phyloP scores from a whole-genome alignment of 2,113 vertebrate genomes.

The Tor tambroides region DNA sequence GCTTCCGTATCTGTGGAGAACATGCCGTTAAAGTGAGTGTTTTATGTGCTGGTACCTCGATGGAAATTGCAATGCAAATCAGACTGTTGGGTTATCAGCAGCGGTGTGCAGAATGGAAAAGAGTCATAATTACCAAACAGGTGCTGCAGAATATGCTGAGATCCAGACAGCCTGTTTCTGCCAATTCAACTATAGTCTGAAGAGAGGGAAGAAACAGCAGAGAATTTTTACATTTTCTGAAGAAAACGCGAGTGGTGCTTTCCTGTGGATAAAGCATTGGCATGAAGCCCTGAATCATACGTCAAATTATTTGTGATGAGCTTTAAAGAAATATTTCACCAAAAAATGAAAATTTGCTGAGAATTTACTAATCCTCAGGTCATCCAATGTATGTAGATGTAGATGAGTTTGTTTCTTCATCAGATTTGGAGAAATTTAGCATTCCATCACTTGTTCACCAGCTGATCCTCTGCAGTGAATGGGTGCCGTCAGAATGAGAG shows the following conservation, averaged over 20 bases:
- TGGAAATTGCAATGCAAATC: slow-evolving; percentile 30
- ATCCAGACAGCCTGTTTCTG: slow-evolving; percentile 96
- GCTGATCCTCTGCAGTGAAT: too few relatives aligned
- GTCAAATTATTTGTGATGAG: too few relatives aligned
- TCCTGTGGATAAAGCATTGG: neutral
- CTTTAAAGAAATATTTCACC: too few relatives aligned
- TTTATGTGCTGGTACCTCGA: neutral
- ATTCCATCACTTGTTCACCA: too few relatives aligned
- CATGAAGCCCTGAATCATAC: neutral
- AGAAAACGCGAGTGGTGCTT: neutral
- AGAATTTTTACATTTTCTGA: neutral
- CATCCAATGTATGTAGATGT: too few relatives aligned
- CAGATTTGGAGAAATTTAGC: too few relatives aligned
- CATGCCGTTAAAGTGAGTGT: neutral
- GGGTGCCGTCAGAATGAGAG: too few relatives aligned
- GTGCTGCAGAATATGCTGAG: slow-evolving; percentile 99
- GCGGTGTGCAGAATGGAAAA: slow-evolving; percentile 19
- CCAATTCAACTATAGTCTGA: slow-evolving; percentile 98
- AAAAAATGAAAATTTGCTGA: too few relatives aligned
- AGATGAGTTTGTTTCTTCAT: too few relatives aligned
- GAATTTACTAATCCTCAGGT: too few relatives aligned
- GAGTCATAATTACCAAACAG: slow-evolving; percentile 87
- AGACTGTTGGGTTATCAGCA: neutral
- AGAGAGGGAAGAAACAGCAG: slow-evolving; percentile 30
- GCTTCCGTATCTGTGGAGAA: slow-evolving; percentile 91